Conservation (phyloP, 1,140 invertebrate genomes). For the Sycobia sp. region DNA sequence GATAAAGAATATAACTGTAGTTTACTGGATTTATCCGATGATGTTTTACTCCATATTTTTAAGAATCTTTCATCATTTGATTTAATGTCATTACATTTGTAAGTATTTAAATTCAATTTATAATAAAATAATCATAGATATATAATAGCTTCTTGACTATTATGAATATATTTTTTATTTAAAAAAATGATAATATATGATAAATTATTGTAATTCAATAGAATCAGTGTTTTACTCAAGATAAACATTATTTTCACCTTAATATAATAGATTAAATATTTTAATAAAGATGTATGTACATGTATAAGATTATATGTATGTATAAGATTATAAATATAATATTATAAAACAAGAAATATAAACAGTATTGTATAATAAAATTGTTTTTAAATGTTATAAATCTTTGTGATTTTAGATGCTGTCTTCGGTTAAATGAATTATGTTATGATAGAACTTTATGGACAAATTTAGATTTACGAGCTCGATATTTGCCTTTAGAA, state of each 20-base stretch:
- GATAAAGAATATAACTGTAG: conserved; percentile 25
- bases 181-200: not conserved
- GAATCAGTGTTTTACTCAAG: too few relatives aligned
- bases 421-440: conserved; percentile 57
- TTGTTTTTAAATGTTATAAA: not conserved
- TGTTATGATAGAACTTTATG: conserved; percentile 62
- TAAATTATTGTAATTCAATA: too few relatives aligned
- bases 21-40: conserved; percentile 59
- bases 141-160: too few relatives aligned
- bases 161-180: not conserved
- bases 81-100: conserved; percentile 61
- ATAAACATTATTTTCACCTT: too few relatives aligned
- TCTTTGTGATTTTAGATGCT: conserved; percentile 52
- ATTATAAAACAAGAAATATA: not conserved
- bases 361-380: too few relatives aligned
- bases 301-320: too few relatives aligned
- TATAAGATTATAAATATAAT: not conserved
- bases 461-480: conserved; percentile 60
- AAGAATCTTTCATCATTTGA: conserved; percentile 60
- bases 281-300: too few relatives aligned
- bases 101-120: conserved; percentile 39
- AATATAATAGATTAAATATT: too few relatives aligned
- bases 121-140: not conserved
- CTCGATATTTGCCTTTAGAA: conserved; percentile 47
- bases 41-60: conserved; percentile 63